Evolutionary conservation across 1,140 invertebrate genomes (phyloP).

Genomic region (Phymastichus coffea): DNA sequence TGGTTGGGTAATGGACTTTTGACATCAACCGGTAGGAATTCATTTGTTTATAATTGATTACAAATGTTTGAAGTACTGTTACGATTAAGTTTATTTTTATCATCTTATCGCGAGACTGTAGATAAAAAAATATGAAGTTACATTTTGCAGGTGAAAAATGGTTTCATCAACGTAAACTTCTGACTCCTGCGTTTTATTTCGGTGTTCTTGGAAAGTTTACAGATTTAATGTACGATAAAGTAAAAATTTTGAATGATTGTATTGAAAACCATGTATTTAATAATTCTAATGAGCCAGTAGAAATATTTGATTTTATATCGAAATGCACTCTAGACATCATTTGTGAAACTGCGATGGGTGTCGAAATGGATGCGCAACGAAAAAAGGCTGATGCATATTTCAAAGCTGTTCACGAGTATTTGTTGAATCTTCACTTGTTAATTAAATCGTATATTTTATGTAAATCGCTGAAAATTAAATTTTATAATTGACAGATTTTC

Average conservation of each 20-base stretch:
- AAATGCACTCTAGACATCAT: conserved; percentile 78
- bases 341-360: conserved; percentile 86
- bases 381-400: conserved; percentile 73
- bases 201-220: conserved; percentile 79
- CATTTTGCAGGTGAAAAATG: conserved; percentile 68
- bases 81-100: no score
- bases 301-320: conserved; percentile 68
- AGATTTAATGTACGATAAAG: conserved; percentile 73
- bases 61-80: no score
- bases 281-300: conserved; percentile 51
- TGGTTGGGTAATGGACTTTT: conserved; percentile 72
- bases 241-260: conserved; percentile 62
- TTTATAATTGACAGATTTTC: conserved; percentile 5
- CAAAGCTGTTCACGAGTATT: conserved; percentile 66
- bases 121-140: background rate
- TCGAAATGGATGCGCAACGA: conserved; percentile 71
- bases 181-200: conserved; percentile 88
- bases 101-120: background rate
- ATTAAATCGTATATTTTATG: background rate
- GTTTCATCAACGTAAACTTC: conserved; percentile 74
- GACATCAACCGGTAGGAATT: conserved; percentile 59
- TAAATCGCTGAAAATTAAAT: background rate
- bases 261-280: conserved; percentile 46
- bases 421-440: conserved; percentile 18
- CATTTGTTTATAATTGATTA: background rate